phyloP scores from a whole-genome alignment of 2,888 invertebrate genomes.

The Sminthurides aquaticus region DNA sequence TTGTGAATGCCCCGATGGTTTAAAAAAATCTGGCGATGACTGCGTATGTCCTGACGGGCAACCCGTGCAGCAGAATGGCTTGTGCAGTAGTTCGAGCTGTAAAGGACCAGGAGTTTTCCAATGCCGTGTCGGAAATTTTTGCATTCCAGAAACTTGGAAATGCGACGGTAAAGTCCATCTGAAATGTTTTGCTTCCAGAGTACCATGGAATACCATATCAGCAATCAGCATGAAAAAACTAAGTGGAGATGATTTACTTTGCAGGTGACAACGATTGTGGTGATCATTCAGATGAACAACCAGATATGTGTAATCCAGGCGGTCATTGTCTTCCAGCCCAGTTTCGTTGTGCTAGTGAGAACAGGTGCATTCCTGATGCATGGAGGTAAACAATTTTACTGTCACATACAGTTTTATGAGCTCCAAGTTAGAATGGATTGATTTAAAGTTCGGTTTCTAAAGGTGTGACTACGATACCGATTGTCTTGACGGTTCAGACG shows the following conservation, averaged over 20 bases:
- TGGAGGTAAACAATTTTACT: slow-evolving; percentile 6
- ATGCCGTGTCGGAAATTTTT: slow-evolving; percentile 18
- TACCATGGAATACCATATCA: background rate
- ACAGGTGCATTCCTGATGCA: slow-evolving; percentile 20
- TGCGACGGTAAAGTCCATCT: slow-evolving; percentile 8
- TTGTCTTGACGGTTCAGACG: slow-evolving; percentile 29
- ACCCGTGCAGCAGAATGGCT: slow-evolving; percentile 58
- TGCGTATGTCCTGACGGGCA: slow-evolving; percentile 71
- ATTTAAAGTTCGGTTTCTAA: background rate
- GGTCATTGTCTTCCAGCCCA: slow-evolving; percentile 10
- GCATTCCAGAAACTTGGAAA: slow-evolving; percentile 24
- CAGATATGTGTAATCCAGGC: background rate
- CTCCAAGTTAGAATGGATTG: background rate
- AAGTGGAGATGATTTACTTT: background rate
- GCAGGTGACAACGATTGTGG: slow-evolving; percentile 23
- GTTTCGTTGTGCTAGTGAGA: slow-evolving; percentile 20
- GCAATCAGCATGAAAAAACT: background rate
- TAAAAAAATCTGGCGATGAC: slow-evolving; percentile 51
- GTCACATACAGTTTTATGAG: background rate
- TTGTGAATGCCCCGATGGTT: slow-evolving; percentile 76
- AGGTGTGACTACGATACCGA: slow-evolving; percentile 23
- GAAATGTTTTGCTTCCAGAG: background rate
- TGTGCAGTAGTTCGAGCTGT: slow-evolving; percentile 51
- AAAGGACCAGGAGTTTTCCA: slow-evolving; percentile 13
- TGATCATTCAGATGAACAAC: slow-evolving; percentile 13